Base-by-base conservation (phyloP, 2,797 vertebrate genomes). In the Ictinia mississippiensis region DNA sequence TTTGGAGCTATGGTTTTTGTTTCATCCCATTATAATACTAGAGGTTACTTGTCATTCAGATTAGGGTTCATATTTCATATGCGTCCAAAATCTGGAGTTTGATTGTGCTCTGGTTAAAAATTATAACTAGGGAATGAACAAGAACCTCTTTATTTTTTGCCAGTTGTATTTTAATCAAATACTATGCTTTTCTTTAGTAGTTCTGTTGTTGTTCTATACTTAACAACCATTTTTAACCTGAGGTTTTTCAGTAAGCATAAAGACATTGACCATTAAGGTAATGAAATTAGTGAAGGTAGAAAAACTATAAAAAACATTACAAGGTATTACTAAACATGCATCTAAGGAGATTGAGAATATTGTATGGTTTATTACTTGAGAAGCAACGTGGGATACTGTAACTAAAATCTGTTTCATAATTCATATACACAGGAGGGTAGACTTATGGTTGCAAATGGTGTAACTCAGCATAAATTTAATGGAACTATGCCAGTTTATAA, bases 351-450 rank as follows among this genome's bases (percentile, higher is more conserved):
- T 14, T 81, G 71, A 73, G 78, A 88, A 28, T 83, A 44, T 58
- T 72, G 12, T 70, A 59, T 75, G 37, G 65, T 86, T 94, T 95
- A 92, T 92, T 93, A 83, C 78, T 91, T 78, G 68, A 81, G 87
- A 74, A 93, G 28, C 58, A 86, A 52, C 0, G 1, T 66, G 75
- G 84, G 62, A 81, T 93, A 79, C 53, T 84, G 61, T 88, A 96
- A 93, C 87, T 86, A 89, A 96, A 95, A 93, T 82, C 53, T 94
- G 50, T 73, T 96, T 91, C n/a, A 59, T 92, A 96, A 96, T 94
- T 94, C 65, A 79, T 72, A 28, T 53, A 49, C 72, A 49, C 84
- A 49, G 25, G 89, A 85, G 95, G 55, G 73, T 88, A 91, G 75
- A 66, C 12, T 83, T 85, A 78, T 0, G 1, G 38, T 89, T 91